Percentiles rank a stretch among this genome's conserved stretches.
These are phyloP conservation scores for Pseudochromis fuscus DNA, from an alignment of 2,797 vertebrate genomes.

Conservation along the genomic window DNA sequence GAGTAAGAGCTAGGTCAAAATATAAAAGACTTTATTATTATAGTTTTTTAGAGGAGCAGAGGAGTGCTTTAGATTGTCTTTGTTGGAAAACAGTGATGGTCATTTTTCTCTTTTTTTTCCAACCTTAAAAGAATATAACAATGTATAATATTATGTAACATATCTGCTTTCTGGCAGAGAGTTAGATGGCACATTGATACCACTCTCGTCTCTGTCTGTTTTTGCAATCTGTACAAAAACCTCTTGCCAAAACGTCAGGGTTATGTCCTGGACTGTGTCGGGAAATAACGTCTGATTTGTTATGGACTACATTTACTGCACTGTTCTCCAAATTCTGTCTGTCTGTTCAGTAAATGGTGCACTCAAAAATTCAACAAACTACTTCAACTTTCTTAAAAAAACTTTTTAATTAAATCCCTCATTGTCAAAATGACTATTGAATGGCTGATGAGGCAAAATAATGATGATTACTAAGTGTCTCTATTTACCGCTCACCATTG, in stretches of 20 bases:
- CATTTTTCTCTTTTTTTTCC: not conserved
- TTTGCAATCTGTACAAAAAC: constrained; percentile 12
- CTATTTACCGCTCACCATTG: not conserved
- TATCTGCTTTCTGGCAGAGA: not conserved
- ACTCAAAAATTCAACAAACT: no score
- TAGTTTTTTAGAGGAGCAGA: constrained; percentile 10
- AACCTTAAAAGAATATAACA: not conserved
- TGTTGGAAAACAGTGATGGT: not conserved
- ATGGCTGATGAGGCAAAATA: not conserved
- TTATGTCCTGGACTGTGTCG: not conserved
- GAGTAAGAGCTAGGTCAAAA: constrained; percentile 36
- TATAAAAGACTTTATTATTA: not conserved
- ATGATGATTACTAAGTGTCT: not conserved
- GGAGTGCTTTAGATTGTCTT: not conserved
- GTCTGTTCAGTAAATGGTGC: not conserved
- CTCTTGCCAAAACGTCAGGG: not conserved
- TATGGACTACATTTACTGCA: not conserved
- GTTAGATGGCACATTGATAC: not conserved
- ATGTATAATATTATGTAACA: no score
- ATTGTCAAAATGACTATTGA: not conserved
- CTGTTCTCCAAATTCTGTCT: no score
- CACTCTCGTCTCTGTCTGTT: not conserved
- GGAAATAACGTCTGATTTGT: not conserved
- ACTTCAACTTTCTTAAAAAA: no score
- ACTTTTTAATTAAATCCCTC: no score